Percentiles rank a stretch among this genome's conserved stretches.
Evolutionary conservation across 2,113 vertebrate species (phyloP).

Genomic region (Urocolius indicus): DNA sequence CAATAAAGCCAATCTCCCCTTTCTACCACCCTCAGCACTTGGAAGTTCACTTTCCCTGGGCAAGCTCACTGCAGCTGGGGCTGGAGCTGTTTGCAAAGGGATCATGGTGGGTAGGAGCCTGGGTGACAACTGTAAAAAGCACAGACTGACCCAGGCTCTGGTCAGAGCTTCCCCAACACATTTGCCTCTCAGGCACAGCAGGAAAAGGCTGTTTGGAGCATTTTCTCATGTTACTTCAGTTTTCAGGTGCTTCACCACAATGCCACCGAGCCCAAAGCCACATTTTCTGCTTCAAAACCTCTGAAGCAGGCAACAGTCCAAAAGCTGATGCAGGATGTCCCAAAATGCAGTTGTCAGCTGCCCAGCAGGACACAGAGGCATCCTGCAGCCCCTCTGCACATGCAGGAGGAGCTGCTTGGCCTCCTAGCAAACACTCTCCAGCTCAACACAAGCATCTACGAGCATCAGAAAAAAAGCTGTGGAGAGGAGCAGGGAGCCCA

Average conservation of each 20-base stretch:
- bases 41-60: not conserved
- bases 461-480: fast-evolving
- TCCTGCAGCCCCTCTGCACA: not conserved
- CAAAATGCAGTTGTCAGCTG: not conserved
- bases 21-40: not conserved
- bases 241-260: not conserved
- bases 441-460: not conserved
- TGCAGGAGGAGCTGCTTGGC: not conserved
- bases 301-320: not conserved
- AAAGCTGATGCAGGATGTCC: not conserved
- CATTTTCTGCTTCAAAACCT: not conserved
- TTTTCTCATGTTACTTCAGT: not conserved
- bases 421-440: not conserved
- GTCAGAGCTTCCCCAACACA: not conserved
- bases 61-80: not conserved
- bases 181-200: not conserved
- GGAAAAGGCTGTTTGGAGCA: not conserved
- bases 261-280: not conserved
- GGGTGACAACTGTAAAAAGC: not conserved
- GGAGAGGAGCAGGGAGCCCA: not conserved
- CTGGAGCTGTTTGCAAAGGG: not conserved
- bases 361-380: not conserved
- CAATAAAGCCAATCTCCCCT: not conserved
- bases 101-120: not conserved
- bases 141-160: not conserved